phyloP scores from a whole-genome alignment of 2,888 invertebrate species.

The Griposia aprilina region DNA sequence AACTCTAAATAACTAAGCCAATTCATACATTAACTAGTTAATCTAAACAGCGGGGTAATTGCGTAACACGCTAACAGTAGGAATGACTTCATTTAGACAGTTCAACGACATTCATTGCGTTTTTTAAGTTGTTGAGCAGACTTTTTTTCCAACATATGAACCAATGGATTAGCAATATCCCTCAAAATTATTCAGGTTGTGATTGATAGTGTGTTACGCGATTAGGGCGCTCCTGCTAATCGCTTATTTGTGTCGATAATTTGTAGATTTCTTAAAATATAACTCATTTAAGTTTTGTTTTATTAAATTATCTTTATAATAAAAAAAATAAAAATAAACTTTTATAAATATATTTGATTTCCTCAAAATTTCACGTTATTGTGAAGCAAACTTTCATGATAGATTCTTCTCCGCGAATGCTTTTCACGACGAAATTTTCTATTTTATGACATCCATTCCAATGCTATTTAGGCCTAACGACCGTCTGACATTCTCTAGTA shows the following conservation, averaged over 20 bases:
- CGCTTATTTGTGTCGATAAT: slow-evolving; percentile 11
- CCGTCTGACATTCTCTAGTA: neutral
- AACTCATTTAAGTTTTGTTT: neutral
- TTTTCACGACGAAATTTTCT: slow-evolving; percentile 26
- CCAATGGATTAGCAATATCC: no score
- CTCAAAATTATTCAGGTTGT: no score
- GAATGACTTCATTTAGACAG: neutral
- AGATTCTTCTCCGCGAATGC: slow-evolving; percentile 4
- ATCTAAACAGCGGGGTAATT: neutral
- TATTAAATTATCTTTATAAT: no score
- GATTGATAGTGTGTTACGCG: no score
- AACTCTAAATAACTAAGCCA: neutral
- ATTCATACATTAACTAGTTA: neutral
- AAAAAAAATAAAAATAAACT: no score
- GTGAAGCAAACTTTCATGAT: slow-evolving; percentile 18
- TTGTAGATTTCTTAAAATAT: neutral
- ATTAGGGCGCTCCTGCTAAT: neutral
- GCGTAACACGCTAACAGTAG: no score
- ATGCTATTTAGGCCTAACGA: slow-evolving; percentile 24
- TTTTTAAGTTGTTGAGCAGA: no score
- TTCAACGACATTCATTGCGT: no score
- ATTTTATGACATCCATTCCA: slow-evolving; percentile 22
- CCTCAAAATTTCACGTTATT: slow-evolving; percentile 7
- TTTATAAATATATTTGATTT: no score
- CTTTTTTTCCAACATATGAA: no score